Evolutionary conservation across 2,797 vertebrate genomes (phyloP).

Genomic region (Apogon hyalosoma): DNA sequence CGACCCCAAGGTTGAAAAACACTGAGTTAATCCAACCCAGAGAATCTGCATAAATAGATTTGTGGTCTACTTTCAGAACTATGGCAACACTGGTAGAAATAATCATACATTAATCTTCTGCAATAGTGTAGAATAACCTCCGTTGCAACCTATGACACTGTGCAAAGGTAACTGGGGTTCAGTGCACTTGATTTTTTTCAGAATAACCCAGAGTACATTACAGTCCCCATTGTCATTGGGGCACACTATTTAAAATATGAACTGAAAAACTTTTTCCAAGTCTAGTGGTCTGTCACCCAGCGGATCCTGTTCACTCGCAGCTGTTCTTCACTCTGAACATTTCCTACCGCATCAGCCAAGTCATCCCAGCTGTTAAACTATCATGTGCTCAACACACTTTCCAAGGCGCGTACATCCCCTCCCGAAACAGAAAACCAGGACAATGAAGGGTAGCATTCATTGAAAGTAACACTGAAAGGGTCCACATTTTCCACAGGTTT

Average conservation of each 20-base stretch:
- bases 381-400: constrained; percentile 41
- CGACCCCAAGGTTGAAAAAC: too few species aligned
- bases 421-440: constrained; percentile 13
- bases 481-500: constrained; percentile 9
- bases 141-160: background rate
- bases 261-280: constrained; percentile 22
- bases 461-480: constrained; percentile 14
- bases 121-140: background rate
- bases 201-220: background rate
- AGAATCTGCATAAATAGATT: constrained; percentile 15
- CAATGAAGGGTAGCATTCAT: constrained; percentile 19
- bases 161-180: background rate
- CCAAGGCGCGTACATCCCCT: constrained; percentile 30
- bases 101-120: constrained; percentile 3
- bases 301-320: constrained; percentile 51
- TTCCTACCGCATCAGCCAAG: constrained; percentile 55
- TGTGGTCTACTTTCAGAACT: constrained; percentile 8
- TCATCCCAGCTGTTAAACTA: constrained; percentile 55
- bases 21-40: constrained; percentile 14
- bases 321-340: constrained; percentile 61
- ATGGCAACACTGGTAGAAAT: constrained; percentile 7
- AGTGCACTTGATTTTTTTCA: too few species aligned
- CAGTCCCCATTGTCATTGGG: background rate
- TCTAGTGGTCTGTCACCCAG: constrained; percentile 15
- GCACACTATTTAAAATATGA: constrained; percentile 29